Percentiles rank a stretch among this genome's conserved stretches.
phyloP scores from a whole-genome alignment of 2,113 vertebrate species.

The Ictalurus punctatus region DNA sequence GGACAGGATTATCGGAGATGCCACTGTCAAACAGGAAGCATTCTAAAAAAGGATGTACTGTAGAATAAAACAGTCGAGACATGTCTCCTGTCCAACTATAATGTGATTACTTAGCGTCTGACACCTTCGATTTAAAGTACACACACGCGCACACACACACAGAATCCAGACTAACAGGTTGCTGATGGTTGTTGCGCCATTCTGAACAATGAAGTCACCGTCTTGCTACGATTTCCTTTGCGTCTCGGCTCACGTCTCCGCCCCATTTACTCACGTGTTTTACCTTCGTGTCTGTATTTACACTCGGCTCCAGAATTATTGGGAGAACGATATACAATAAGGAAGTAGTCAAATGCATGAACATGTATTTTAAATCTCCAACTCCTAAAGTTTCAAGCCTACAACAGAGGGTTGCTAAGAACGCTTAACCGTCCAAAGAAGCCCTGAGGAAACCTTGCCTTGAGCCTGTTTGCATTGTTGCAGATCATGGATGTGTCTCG shows the following conservation, averaged over 20 bases:
- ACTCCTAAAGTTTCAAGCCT: background rate
- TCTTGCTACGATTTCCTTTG: background rate
- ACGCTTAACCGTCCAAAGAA: background rate
- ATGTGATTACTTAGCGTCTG: constrained; percentile 36
- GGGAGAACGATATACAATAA: background rate
- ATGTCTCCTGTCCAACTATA: constrained; percentile 12
- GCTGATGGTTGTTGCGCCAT: background rate
- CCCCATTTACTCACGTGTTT: background rate
- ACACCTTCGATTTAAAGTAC: constrained; percentile 26
- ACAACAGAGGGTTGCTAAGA: background rate
- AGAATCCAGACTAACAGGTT: background rate
- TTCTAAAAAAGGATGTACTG: background rate
- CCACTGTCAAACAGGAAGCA: constrained; percentile 9
- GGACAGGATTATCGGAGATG: constrained; percentile 17
- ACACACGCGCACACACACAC: constrained; percentile 12
- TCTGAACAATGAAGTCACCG: background rate
- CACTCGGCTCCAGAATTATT: background rate
- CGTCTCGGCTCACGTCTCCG: background rate
- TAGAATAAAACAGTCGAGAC: background rate
- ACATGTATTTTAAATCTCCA: background rate
- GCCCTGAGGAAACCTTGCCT: background rate
- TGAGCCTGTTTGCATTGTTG: background rate
- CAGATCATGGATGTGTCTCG: background rate
- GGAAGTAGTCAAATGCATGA: background rate
- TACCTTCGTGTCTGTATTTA: background rate